Evolutionary conservation across 1,140 invertebrate species (phyloP), one percentile per base, ranked within the genome.

Genomic region (Lasioglossum baleicum): DNA sequence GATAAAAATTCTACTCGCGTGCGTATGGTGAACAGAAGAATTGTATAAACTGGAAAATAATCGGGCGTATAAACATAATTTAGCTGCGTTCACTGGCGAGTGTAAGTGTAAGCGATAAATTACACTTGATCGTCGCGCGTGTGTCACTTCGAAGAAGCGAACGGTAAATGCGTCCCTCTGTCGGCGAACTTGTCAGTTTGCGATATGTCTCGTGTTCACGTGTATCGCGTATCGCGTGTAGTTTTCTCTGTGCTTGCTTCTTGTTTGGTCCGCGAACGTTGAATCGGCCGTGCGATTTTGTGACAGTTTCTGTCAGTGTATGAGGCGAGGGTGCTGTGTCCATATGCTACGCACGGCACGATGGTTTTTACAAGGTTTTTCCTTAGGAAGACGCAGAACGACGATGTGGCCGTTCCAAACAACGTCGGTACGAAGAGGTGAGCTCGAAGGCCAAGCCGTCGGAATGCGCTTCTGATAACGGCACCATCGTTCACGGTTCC

Each of bases 361-460:
- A 90, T 90, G 89, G 89, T 88, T 22, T 81, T 90, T 67, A 78
- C 89, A 56, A 80, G 89, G 13, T 85, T 90, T 68, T 90, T 90
- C 83, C 61, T 82, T 26, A 81, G 75, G 74, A 88, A 88, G 69
- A 65, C 71, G 65, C 86, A 85, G 53, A 77, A 75, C 44, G 82
- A 82, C 64, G 73, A 78, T 63, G 60, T 53, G 42, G 56, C 17
- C 42, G 69, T 60, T 71, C 68, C 64, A 63, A 83, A 66, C 66
- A 83, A 71, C 65, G 67, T 81, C 70, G 77, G 70, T 63, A 76
- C 78, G 11, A 84, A 48, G 75, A 87, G 85, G 84, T 87, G 80
- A 84, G 85, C 72, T 70, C 51, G 71, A 66, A 74, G 65, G 78
- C 40, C 31, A 48, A 71, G 13, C 56, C 64, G 35, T 64, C 44